Conservation (phyloP, 1,140 invertebrate genomes). For the Drosophila watanabei region DNA sequence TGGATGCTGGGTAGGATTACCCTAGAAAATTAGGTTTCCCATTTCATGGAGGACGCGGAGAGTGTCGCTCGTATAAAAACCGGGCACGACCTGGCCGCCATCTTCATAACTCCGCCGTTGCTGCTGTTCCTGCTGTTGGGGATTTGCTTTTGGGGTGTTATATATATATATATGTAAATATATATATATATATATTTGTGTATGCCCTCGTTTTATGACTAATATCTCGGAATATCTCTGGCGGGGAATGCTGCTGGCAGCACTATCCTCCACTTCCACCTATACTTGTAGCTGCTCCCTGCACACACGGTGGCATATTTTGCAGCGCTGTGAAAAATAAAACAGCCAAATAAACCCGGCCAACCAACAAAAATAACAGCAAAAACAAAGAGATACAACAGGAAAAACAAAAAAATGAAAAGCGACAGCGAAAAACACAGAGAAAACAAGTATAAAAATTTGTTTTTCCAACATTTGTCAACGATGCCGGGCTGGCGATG, state of each 20-base stretch:
- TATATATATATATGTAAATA: slow-evolving; percentile 64
- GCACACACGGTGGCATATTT: slow-evolving; percentile 63
- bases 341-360: slow-evolving; percentile 79
- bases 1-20: slow-evolving; percentile 72
- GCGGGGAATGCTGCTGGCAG: slow-evolving; percentile 18
- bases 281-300: not conserved
- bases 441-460: slow-evolving; percentile 84
- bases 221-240: slow-evolving; percentile 80
- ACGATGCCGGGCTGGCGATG: slow-evolving; percentile 66
- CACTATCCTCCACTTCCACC: slow-evolving; percentile 61
- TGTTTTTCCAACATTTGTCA: slow-evolving; percentile 84
- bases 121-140: slow-evolving; percentile 10
- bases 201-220: slow-evolving; percentile 81
- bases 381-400: slow-evolving; percentile 8
- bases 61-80: slow-evolving; percentile 77
- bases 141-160: slow-evolving; percentile 6
- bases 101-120: slow-evolving; percentile 68
- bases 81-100: slow-evolving; percentile 74
- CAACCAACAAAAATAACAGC: slow-evolving; percentile 33
- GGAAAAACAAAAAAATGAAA: slow-evolving; percentile 21
- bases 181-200: slow-evolving; percentile 47
- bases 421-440: slow-evolving; percentile 55
- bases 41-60: slow-evolving; percentile 72
- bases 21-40: slow-evolving; percentile 84
- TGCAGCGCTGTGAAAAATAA: slow-evolving; percentile 82